Conservation (phyloP, 2,888 invertebrate species). For the Schizaphis graminum region DNA sequence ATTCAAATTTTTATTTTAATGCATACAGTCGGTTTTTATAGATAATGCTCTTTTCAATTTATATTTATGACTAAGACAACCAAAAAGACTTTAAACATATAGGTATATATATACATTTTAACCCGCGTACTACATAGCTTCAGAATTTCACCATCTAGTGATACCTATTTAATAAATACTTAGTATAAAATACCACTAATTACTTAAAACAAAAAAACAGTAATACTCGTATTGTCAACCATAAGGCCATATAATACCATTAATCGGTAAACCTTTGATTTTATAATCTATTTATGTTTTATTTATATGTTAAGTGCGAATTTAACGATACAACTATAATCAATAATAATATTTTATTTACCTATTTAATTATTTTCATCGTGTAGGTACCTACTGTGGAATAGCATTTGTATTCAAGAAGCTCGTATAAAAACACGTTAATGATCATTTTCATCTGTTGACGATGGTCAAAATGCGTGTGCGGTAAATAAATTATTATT, state of each 20-base stretch:
- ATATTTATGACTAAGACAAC: neutral
- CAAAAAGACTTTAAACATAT: neutral
- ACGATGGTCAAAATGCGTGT: slow-evolving; percentile 24
- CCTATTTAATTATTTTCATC: neutral
- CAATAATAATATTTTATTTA: neutral
- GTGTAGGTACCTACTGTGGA: neutral
- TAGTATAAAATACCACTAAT: neutral
- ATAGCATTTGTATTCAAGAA: neutral
- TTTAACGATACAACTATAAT: neutral
- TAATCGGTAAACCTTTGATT: neutral
- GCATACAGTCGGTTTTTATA: neutral
- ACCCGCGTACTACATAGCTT: neutral
- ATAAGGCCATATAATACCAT: too few species aligned
- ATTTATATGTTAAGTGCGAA: neutral
- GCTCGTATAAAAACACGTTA: slow-evolving; percentile 32
- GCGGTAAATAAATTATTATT: slow-evolving; percentile 44
- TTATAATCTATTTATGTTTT: neutral
- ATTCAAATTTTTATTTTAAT: neutral
- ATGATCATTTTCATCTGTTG: neutral
- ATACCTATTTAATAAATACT: neutral
- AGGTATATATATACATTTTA: neutral
- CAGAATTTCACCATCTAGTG: neutral
- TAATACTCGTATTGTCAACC: too few species aligned
- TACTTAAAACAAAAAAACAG: neutral
- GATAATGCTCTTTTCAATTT: neutral